Evolutionary conservation across 1,140 invertebrate genomes (phyloP), one percentile per base, ranked within the genome.

Genomic region (Bombus picipes): DNA sequence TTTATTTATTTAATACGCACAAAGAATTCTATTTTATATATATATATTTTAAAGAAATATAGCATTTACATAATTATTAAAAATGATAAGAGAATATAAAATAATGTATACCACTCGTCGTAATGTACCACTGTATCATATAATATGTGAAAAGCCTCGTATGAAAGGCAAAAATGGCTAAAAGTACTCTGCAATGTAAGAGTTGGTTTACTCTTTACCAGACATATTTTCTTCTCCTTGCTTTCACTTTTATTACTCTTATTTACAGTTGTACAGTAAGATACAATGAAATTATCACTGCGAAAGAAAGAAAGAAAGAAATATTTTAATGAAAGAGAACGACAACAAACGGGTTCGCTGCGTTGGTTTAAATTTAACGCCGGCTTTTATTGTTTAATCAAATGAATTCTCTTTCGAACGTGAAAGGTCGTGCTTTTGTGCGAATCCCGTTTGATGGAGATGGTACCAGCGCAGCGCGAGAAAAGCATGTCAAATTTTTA

Each of bases 311-410:
- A 18, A 34, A 15, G 41, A 28, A 28, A 62, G 32, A 34, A 43
- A 43, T 68, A 66, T 34, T 78, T 32, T 28, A n/a, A 15, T 15
- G 32, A 34, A 66, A 43, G 22, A 25, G 34, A 28, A 10, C 1
- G 34, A 6, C 6, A 10, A 66, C 6, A 39, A 53, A 41, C 25
- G 66, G 18, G 32, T 41, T 53, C 18, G 12, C 15, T 22, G 18
- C 18, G 47, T 8, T 39, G 32, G 47, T 70, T 47, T 18, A 57
- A 87, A 76, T 75, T 81, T 76, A 37, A 41, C 32, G 4, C 28
- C 3, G 65, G 57, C 43, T 34, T 66, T 75, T 62, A 88, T 87
- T 74, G 32, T 84, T 37, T 62, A 72, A 70, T 80, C 28, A n/a
- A 72, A 32, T 15, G 47, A 62, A 65, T 25, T 41, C 66, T 15